A percentile compares a stretch with the other conserved stretches of the same genome.
phyloP scores from a whole-genome alignment of 23 tunicate genomes.

The Corella eumyota region DNA sequence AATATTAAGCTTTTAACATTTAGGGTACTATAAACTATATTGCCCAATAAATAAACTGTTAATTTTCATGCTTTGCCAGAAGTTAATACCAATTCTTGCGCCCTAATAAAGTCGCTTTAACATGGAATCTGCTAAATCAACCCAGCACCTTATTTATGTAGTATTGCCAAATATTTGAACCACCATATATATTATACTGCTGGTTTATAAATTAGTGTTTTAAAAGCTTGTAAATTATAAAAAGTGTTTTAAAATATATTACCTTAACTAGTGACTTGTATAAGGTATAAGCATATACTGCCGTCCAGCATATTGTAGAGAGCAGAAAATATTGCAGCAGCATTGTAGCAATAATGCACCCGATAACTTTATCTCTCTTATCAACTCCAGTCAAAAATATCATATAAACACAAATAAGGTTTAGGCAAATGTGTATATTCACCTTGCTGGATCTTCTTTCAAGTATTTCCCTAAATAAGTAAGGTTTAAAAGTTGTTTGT shows the following conservation, averaged over 20 bases:
- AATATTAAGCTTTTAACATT: too few species aligned
- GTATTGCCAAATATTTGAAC: too few species aligned
- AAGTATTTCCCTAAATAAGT: background rate
- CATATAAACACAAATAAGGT: slow-evolving; percentile 7
- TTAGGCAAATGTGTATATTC: slow-evolving; percentile 4
- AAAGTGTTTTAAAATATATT: background rate
- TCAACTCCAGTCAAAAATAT: slow-evolving; percentile 17
- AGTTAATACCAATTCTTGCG: too few species aligned
- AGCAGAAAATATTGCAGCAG: slow-evolving; percentile 22
- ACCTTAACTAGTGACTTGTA: slow-evolving; percentile 31
- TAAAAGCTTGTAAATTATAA: background rate
- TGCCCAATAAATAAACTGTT: too few species aligned
- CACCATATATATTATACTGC: too few species aligned
- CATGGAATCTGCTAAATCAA: too few species aligned
- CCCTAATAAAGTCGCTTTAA: too few species aligned
- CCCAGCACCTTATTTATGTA: too few species aligned
- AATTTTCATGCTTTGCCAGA: too few species aligned
- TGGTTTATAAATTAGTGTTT: too few species aligned
- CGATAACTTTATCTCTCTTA: slow-evolving; percentile 2
- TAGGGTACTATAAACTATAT: too few species aligned
- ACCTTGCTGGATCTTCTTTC: slow-evolving; percentile 2
- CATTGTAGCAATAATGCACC: slow-evolving; percentile 5
- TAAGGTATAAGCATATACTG: slow-evolving; percentile 15
- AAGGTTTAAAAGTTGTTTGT: background rate
- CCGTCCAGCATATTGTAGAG: slow-evolving; percentile 22